A percentile compares a stretch with the other conserved stretches of the same genome.
These are phyloP conservation scores for Cyclophora punctaria DNA, from an alignment of 2,888 invertebrate species.

Conservation along the genomic window DNA sequence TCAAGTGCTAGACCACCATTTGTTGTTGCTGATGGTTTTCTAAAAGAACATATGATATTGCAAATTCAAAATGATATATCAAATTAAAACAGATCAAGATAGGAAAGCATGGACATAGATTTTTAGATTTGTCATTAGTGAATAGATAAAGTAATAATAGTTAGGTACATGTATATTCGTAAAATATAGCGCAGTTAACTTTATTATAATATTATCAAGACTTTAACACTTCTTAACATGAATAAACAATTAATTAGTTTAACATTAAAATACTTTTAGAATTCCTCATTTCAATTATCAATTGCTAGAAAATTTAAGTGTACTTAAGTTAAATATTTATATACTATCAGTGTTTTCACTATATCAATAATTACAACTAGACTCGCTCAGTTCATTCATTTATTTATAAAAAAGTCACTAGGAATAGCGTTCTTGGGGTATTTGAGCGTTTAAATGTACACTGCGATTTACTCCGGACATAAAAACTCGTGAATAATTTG, in stretches of 20 bases:
- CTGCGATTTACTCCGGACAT: slow-evolving; percentile 34
- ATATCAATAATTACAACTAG: slow-evolving; percentile 20
- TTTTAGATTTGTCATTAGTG: too few species aligned
- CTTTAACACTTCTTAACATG: slow-evolving; percentile 59
- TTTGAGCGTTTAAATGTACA: slow-evolving; percentile 33
- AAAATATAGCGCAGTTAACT: slow-evolving; percentile 36
- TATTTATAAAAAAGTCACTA: slow-evolving; percentile 27
- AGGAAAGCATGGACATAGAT: too few species aligned
- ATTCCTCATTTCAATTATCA: slow-evolving; percentile 47
- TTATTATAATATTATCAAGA: slow-evolving; percentile 55
- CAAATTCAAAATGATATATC: too few species aligned
- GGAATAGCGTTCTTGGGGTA: slow-evolving; percentile 25
- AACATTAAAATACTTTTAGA: slow-evolving; percentile 60
- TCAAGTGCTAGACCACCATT: too few species aligned
- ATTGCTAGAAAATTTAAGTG: slow-evolving; percentile 37
- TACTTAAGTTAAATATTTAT: slow-evolving; percentile 27
- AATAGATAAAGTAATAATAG: not conserved
- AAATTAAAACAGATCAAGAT: too few species aligned
- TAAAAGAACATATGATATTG: too few species aligned
- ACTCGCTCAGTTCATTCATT: slow-evolving; percentile 27
- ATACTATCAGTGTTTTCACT: slow-evolving; percentile 35
- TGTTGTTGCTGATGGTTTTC: too few species aligned
- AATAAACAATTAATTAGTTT: slow-evolving; percentile 55
- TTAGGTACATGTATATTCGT: not conserved
- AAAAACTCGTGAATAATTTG: slow-evolving; percentile 24